Evolutionary conservation across 2,888 invertebrate genomes (phyloP), one percentile per base, ranked within the genome.

Genomic region (Mimachlamys varia): DNA sequence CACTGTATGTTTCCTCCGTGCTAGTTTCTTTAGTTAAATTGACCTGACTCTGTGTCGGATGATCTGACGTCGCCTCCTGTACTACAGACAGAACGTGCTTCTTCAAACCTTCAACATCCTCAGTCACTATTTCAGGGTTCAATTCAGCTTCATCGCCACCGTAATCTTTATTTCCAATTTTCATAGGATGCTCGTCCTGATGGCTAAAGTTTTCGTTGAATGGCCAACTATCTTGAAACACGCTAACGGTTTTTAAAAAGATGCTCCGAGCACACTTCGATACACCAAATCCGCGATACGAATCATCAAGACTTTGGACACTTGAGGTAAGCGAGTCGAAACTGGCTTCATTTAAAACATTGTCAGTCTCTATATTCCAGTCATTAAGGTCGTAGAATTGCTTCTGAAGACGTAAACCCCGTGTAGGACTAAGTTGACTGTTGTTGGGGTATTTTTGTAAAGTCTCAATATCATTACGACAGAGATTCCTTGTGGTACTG

Each of bases 1-100:
- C 93, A 38, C 58, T 89, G 53, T 94, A 93, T 44, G 89, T 90
- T 49, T 93, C 93, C 19, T 94, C 94, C 22, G 92, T 22, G 49
- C 94, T 94, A 7, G 90, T 76, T 22, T 90, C 22, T 33, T 90
- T 50, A 15, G 33, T 3, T 17, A 13, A 5, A 58, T n/a, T 22
- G 27, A 27, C 22, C 5, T 27, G 37, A 22, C 22, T 62, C 10
- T 89, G 22, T 62, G 62, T 5, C 55, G 19, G 3, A 19, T 10
- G n/a, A 62, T 27, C 17, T 33, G 7, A 19, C 17, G 62, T n/a
- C n/a, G 22, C 22, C 49, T 2, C n/a, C 13, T 50, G 12, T 33
- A 0, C 38, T 27, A 50, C 10, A 49, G 50, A 76, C 76, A 27
- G 1, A 76, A 76, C 2, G 22, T 22, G 7, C 12, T 5, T 15